phyloP scores from a whole-genome alignment of 2,888 invertebrate genomes.

The Campaea margaritaria region DNA sequence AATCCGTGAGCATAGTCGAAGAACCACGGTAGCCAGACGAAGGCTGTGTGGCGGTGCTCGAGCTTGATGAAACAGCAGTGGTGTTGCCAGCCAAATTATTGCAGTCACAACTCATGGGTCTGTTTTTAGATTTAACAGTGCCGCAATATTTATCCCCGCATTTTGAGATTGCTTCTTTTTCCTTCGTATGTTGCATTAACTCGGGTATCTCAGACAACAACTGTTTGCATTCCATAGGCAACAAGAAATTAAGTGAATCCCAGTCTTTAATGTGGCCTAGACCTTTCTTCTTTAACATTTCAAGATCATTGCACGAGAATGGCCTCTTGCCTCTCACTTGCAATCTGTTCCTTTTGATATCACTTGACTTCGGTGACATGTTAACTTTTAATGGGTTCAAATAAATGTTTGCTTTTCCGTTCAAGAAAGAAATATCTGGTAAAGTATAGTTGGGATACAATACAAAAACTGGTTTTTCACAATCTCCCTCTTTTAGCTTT shows the following conservation, averaged over 20 bases:
- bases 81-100: constrained; percentile 83
- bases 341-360: constrained; percentile 70
- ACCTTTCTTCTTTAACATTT: constrained; percentile 91
- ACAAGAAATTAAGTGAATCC: constrained; percentile 95
- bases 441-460: constrained; percentile 96
- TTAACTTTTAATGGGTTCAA: constrained; percentile 89
- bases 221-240: constrained; percentile 93
- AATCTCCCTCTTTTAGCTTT: constrained; percentile 87
- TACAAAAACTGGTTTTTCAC: constrained; percentile 92
- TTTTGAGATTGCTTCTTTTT: constrained; percentile 71
- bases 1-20: constrained; percentile 92
- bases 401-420: constrained; percentile 87
- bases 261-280: constrained; percentile 95
- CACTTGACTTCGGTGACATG: constrained; percentile 70
- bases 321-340: constrained; percentile 85
- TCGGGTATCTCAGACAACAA: constrained; percentile 93
- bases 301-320: constrained; percentile 93
- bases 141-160: constrained; percentile 76
- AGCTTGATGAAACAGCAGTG: constrained; percentile 87
- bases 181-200: constrained; percentile 87
- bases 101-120: constrained; percentile 87
- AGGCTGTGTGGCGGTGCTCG: constrained; percentile 91
- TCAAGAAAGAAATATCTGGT: constrained; percentile 94
- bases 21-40: constrained; percentile 95
- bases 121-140: constrained; percentile 83